phyloP scores from a whole-genome alignment of 2,888 invertebrate genomes.

The Orthonevra nobilis region DNA sequence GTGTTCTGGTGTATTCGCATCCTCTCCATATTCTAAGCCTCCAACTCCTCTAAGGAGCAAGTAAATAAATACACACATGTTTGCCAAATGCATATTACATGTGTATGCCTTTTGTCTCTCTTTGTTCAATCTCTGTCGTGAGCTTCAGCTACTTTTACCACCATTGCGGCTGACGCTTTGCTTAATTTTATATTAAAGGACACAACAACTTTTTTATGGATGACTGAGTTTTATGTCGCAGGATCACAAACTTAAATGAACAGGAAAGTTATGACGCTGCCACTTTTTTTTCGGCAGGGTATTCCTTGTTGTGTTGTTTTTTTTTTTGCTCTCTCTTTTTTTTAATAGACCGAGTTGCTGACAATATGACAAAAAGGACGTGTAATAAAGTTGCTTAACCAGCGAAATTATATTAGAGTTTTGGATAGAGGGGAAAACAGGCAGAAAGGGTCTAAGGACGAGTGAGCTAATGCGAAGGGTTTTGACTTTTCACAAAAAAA shows the following conservation, averaged over 20 bases:
- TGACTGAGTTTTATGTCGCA: slow-evolving; percentile 62
- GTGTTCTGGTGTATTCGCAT: slow-evolving; percentile 3
- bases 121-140: background rate
- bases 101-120: no score
- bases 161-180: slow-evolving; percentile 21
- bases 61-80: slow-evolving; percentile 43
- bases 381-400: slow-evolving; percentile 67
- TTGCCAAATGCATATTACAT: slow-evolving; percentile 53
- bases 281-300: slow-evolving; percentile 41
- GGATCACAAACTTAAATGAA: slow-evolving; percentile 69
- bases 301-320: background rate
- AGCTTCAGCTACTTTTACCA: background rate
- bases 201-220: slow-evolving; percentile 51
- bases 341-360: slow-evolving; percentile 31
- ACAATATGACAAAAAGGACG: slow-evolving; percentile 61
- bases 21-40: slow-evolving; percentile 9
- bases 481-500: slow-evolving; percentile 6
- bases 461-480: slow-evolving; percentile 29
- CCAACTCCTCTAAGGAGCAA: slow-evolving; percentile 23
- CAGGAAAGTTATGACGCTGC: slow-evolving; percentile 65
- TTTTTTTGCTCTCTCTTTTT: slow-evolving; percentile 17
- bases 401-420: slow-evolving; percentile 61
- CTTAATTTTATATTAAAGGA: slow-evolving; percentile 65
- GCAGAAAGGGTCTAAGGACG: slow-evolving; percentile 22
- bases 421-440: background rate